Evolutionary conservation across 1,140 invertebrate genomes (phyloP).

Genomic region (Lasioglossum albipes): DNA sequence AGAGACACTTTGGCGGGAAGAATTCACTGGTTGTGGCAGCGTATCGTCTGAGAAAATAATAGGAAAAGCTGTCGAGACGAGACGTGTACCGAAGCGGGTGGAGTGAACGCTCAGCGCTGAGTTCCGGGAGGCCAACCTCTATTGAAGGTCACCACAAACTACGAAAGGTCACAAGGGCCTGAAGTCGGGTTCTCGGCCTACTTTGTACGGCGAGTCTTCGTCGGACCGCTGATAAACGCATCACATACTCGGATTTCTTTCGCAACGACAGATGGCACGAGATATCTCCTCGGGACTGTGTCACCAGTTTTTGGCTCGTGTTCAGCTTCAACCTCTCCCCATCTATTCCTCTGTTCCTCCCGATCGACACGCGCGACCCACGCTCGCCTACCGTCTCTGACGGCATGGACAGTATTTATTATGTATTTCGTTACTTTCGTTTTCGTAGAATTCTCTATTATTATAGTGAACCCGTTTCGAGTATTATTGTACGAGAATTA

Average conservation of each 20-base stretch:
- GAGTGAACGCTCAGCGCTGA: too few species aligned
- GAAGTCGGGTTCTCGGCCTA: conserved; percentile 11
- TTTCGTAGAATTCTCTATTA: neutral
- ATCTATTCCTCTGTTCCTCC: conserved; percentile 2
- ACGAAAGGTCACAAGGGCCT: conserved; percentile 56
- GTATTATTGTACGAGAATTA: too few species aligned
- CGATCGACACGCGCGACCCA: neutral
- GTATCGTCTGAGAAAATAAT: neutral
- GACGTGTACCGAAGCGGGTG: too few species aligned
- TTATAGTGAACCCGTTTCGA: too few species aligned
- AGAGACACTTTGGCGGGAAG: neutral
- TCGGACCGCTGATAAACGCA: conserved; percentile 37
- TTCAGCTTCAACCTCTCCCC: neutral
- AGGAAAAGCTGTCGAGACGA: neutral
- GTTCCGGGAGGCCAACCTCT: conserved; percentile 40
- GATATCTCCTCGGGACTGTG: conserved; percentile 8
- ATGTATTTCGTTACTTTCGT: neutral
- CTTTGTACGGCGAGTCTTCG: conserved; percentile 28
- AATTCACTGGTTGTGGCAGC: neutral
- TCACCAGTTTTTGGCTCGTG: conserved; percentile 18
- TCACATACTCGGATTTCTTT: conserved; percentile 22
- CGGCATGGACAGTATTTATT: neutral
- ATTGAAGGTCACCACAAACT: conserved; percentile 62
- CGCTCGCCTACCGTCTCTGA: neutral
- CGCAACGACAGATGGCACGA: conserved; percentile 52